Percentiles rank a stretch among this genome's conserved stretches.
phyloP scores from a whole-genome alignment of 2,797 vertebrate species.

The Arremon brunneinucha region DNA sequence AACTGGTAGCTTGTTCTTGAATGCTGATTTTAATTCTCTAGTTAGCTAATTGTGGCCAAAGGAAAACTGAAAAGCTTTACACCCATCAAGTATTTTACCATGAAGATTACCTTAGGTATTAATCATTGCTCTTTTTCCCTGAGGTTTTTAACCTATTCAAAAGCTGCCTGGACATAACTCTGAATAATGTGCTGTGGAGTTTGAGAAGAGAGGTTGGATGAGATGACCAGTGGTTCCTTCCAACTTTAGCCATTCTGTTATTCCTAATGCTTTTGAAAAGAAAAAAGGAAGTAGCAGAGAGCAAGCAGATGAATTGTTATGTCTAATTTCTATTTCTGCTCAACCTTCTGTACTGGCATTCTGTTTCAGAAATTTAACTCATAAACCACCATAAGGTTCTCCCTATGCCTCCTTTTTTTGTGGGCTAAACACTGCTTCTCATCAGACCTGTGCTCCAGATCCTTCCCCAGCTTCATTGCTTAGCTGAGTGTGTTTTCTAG shows the following conservation, averaged over 20 bases:
- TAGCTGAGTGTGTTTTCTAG: not conserved
- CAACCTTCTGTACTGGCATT: not conserved
- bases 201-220: not conserved
- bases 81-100: not conserved
- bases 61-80: not conserved
- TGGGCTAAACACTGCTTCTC: not conserved
- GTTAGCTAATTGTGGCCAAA: not conserved
- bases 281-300: not conserved
- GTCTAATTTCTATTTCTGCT: not conserved
- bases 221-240: not conserved
- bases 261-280: not conserved
- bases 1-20: not conserved
- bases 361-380: not conserved
- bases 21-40: not conserved
- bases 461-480: not conserved
- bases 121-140: not conserved
- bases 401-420: not conserved
- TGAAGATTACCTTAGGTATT: not conserved
- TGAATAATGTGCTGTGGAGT: not conserved
- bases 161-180: not conserved
- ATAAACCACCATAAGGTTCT: not conserved
- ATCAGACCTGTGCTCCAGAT: not conserved
- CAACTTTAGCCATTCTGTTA: not conserved
- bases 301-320: not conserved
- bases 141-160: not conserved